Conservation (phyloP, 2,888 invertebrate genomes). For the Cheilosia vulpina region DNA sequence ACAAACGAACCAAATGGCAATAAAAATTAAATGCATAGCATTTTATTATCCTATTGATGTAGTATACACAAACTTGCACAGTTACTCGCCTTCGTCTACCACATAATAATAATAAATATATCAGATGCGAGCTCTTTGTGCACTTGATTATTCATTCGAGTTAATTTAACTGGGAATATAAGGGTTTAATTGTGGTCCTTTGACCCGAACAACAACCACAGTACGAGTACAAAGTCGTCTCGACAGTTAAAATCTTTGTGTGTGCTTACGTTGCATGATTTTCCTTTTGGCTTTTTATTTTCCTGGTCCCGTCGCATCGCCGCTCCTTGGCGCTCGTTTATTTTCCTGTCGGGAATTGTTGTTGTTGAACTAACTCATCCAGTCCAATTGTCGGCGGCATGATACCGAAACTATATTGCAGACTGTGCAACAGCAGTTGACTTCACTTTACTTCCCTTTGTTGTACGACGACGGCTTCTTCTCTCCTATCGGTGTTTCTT, state of each 20-base stretch:
- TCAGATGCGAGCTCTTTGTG: conserved; percentile 47
- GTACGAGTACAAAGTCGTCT: background rate
- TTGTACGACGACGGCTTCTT: conserved; percentile 24
- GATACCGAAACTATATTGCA: conserved; percentile 45
- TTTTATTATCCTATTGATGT: no score
- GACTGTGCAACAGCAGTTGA: conserved; percentile 54
- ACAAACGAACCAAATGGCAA: no score
- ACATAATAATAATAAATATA: conserved; percentile 40
- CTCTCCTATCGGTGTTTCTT: background rate
- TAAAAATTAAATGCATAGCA: no score
- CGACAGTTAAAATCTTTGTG: no score
- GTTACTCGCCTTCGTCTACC: conserved; percentile 9
- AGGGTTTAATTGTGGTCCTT: conserved; percentile 59
- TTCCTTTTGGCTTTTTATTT: conserved; percentile 10
- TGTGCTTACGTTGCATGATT: conserved; percentile 5
- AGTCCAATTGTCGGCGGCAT: conserved; percentile 50
- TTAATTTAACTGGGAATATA: conserved; percentile 68
- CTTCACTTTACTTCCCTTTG: conserved; percentile 55
- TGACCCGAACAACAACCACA: conserved; percentile 28
- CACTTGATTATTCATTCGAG: conserved; percentile 59
- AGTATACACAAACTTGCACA: background rate
- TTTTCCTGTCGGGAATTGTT: conserved; percentile 49
- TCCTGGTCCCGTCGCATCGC: background rate
- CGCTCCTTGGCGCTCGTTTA: conserved; percentile 6
- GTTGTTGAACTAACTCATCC: conserved; percentile 45